Base-by-base conservation (phyloP, 1,140 invertebrate genomes). In the Wiebesia pumilae region DNA sequence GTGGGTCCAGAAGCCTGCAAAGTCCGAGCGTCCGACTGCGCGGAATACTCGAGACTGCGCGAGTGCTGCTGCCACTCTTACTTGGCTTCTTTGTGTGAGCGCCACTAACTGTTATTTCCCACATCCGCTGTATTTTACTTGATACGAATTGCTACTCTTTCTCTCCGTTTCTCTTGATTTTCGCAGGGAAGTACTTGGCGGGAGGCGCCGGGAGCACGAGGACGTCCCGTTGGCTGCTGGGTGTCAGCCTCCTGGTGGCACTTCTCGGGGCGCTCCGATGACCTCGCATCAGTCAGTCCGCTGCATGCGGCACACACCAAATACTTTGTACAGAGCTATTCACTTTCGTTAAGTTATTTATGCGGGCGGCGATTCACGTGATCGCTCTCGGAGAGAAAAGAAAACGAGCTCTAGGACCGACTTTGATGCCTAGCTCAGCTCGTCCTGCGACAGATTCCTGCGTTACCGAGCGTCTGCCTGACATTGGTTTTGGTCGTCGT, bases 31-130 rank as follows among this genome's bases (percentile, higher is more conserved):
- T 93, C 90, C 65, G 94, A 96, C 92, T 97, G 96, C 90, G 94
- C 94, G 51, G 94, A 95, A 88, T 97, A 96, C 91, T 92, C 93
- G 69, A 94, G 95, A 86, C 90, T 96, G 43, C 91, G 95, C 80
- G 95, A 95, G 87, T 97, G 96, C 90, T 97, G 96, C 91, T 97
- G 96, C 92, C 94, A 95, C 89, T 93, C 94, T 88, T 93, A 95
- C 86, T 92, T 95, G 67, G 94, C 95, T 65, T 93, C 94, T 88
- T 92, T 94, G 90, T 96, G 96, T 96, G 93, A 95, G 95, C 35
- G 7, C 30, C 47, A 1, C 58, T 75, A 40, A 19, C 38, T 75
- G 27, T 75, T 75, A 75, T 43, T 43, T 43, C 71, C 33, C 71
- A 43, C 71, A 75, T 75, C 71, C 71, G 71, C 16, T 73, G 69